Evolutionary conservation across 1,140 invertebrate genomes (phyloP).

Genomic region (Cyclargus thomasi): DNA sequence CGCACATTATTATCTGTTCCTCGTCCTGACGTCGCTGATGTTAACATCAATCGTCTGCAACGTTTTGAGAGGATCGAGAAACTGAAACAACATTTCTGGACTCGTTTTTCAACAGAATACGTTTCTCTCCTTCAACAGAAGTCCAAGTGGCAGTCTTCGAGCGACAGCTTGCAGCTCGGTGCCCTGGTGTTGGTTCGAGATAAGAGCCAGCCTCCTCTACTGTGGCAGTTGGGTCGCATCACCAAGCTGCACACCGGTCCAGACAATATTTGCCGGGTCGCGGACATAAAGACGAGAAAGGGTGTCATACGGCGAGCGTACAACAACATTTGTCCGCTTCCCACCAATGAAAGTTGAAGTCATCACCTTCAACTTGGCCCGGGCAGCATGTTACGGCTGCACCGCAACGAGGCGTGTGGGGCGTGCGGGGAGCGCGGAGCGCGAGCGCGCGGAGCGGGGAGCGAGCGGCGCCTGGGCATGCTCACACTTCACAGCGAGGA

Average conservation of each 20-base stretch:
- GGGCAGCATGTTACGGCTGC: too few relatives aligned
- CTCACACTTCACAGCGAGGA: too few relatives aligned
- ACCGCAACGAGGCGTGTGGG: too few relatives aligned
- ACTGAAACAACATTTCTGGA: conserved; percentile 15
- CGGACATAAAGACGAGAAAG: conserved; percentile 24
- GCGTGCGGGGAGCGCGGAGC: too few relatives aligned
- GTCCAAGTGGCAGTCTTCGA: conserved; percentile 11
- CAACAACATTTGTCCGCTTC: conserved; percentile 30
- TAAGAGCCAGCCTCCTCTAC: conserved; percentile 13
- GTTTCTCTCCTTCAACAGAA: conserved; percentile 18
- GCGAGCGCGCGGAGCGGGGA: too few relatives aligned
- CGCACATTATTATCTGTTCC: background rate
- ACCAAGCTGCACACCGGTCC: conserved; percentile 10
- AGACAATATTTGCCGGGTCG: conserved; percentile 11
- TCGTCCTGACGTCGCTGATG: background rate
- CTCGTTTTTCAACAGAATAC: conserved; percentile 9
- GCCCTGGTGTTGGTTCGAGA: conserved; percentile 12
- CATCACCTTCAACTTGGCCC: too few relatives aligned
- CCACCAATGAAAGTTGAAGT: background rate
- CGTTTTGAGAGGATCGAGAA: conserved; percentile 6
- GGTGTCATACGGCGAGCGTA: conserved; percentile 23
- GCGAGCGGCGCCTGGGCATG: too few relatives aligned
- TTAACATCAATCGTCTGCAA: conserved; percentile 3
- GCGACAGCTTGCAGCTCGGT: conserved; percentile 3
- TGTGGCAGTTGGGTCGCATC: conserved; percentile 21